Conservation (phyloP, 2,113 vertebrate genomes). For the Antechinus flavipes region DNA sequence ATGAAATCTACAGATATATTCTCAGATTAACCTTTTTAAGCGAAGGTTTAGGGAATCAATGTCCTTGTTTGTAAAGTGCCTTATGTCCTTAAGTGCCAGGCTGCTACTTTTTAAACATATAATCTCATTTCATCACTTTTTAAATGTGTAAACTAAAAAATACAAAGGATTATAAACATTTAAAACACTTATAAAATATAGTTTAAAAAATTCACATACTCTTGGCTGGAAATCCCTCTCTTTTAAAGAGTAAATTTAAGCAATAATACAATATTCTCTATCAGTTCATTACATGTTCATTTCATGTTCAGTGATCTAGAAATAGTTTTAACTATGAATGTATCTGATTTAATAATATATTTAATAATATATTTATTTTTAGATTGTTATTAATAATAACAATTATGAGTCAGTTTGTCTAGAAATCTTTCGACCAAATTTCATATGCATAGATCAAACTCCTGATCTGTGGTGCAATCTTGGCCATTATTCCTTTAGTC, state of each 20-base stretch:
- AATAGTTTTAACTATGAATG: slow-evolving; percentile 42
- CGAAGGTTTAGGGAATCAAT: too few species aligned
- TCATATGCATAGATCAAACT: neutral
- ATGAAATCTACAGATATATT: too few species aligned
- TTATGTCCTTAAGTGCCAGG: too few species aligned
- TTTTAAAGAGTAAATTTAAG: slow-evolving; percentile 21
- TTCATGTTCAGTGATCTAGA: slow-evolving; percentile 23
- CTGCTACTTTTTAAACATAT: neutral
- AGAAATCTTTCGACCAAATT: neutral
- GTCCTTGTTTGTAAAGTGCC: neutral
- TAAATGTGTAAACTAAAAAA: neutral
- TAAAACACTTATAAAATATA: neutral
- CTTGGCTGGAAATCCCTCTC: neutral
- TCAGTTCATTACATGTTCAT: neutral
- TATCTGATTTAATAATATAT: neutral
- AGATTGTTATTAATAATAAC: neutral
- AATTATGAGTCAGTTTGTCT: neutral
- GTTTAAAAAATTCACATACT: neutral
- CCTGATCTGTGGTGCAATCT: neutral
- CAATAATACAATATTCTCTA: slow-evolving; percentile 38
- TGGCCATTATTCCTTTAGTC: neutral
- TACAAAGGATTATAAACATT: neutral
- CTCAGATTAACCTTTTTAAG: too few species aligned
- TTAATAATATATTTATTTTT: neutral
- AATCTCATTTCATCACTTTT: neutral